These are phyloP conservation scores for Erethizon dorsatum DNA, from an alignment of 2,797 vertebrate genomes.

Conservation along the genomic window DNA sequence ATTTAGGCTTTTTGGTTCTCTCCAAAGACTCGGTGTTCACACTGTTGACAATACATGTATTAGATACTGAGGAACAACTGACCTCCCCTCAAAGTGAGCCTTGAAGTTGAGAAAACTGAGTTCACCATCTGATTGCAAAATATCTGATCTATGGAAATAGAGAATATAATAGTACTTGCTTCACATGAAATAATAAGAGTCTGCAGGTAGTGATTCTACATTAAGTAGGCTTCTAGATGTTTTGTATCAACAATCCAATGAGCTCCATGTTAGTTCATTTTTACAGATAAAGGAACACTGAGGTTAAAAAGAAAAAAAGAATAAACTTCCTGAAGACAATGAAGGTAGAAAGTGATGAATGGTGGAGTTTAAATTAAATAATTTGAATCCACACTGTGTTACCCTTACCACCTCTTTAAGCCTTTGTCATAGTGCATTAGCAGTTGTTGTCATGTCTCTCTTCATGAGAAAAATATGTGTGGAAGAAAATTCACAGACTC, in stretches of 20 bases:
- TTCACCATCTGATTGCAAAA: neutral
- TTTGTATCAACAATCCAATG: neutral
- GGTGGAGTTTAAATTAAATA: neutral
- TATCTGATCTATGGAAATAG: neutral
- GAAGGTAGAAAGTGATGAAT: neutral
- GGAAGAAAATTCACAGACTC: slow-evolving; percentile 58
- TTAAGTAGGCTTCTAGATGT: neutral
- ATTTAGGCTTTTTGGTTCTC: neutral
- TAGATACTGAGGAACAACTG: neutral
- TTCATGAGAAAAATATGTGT: slow-evolving; percentile 33
- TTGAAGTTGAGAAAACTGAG: neutral
- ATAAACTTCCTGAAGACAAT: neutral
- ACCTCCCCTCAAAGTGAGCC: too few relatives aligned
- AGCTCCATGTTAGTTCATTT: neutral
- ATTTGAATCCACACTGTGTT: neutral
- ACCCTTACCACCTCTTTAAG: neutral
- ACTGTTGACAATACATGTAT: neutral
- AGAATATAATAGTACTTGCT: neutral
- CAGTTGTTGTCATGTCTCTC: neutral
- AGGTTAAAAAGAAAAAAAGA: neutral
- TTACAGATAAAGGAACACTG: neutral
- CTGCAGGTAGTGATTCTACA: neutral
- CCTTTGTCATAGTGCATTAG: neutral
- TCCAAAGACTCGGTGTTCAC: neutral
- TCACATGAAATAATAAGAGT: neutral